Evolutionary conservation across 2,797 vertebrate genomes (phyloP), one percentile per base, ranked within the genome.

Genomic region (Ctenosaura bakeri): DNA sequence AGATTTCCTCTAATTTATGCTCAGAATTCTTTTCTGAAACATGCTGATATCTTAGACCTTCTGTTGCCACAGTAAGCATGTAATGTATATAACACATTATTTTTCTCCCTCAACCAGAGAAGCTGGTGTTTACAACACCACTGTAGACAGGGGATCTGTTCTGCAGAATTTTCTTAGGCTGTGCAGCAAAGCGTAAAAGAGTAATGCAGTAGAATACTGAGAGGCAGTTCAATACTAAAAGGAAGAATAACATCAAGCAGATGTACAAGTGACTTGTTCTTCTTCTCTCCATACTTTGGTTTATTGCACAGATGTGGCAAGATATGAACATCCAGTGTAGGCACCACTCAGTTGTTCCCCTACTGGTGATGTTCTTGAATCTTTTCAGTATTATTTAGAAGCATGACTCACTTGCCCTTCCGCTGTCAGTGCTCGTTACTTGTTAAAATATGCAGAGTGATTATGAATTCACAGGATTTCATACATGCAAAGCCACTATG

Each of bases 11-110:
- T 56, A 56, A 83, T 87, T 87, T 13, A n/a, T 54, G 35, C 42
- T 52, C 56, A 26, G 3, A 38, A 79, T 46, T 76, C n/a, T 18
- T 66, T 90, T 59, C 18, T 90, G 42, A 86, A 86, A 73, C 38
- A 38, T 80, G 16, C 88, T 80, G 85, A 52, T 64, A 88, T 81
- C 38, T 89, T 54, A 89, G 62, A 76, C 18, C 13, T 84, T 18
- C 56, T 77, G 14, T 56, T 52, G 78, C 46, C 29, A 14, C 26
- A 18, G 52, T 78, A 69, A 77, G 76, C 5, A 32, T 59, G n/a
- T 69, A 26, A 76, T 83, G 50, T 32, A 32, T 69, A 50, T n/a
- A 18, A 46, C n/a, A 56, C n/a, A n/a, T 69, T 87, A 77, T 59
- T 87, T 35, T 85, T 78, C 20, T 77, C 38, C 81, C 71, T 20